Base-by-base conservation (phyloP, 1,140 invertebrate genomes). In the Hycleus phaleratus region DNA sequence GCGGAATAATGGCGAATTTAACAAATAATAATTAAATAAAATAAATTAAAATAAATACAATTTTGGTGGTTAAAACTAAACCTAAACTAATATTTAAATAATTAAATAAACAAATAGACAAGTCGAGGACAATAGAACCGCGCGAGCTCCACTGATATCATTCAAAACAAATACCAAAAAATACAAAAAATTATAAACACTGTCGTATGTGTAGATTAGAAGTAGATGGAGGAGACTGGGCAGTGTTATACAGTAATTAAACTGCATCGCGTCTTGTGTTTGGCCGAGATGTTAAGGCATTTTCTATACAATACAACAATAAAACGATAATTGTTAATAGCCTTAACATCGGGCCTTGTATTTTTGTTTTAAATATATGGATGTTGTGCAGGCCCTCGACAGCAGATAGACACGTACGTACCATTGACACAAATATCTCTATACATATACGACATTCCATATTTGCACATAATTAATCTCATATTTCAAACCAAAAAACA, bases 141-240 rank as follows among this genome's bases (percentile, higher is more conserved):
- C 49, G 58, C 52, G 58, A 60, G 51, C 54, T 57, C 54, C 54
- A 48, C 49, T 54, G 54, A 61, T 54, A 60, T 60, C 54, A 57
- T 50, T 54, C 59, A 7, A 5, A 4, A 32, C 32, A 32, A 32
- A 32, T 32, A 32, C 4, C 32, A 32, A 32, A 32, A 32, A 32
- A 32, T 5, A 32, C 4, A 32, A 32, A 32, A 4, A 64, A 68
- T 68, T 66, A 70, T 69, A 69, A 68, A 69, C 66, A 73, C 65
- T 71, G 68, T 72, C 68, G 64, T 70, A 69, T 70, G 66, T 68
- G 65, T 73, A 73, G 71, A 68, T 65, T 73, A 73, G 68, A 67
- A 61, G 68, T 68, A 65, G 64, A 60, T 66, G 63, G 64, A 68
- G 65, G 61, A 67, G 55, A 62, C 62, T 62, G 63, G 71, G 71